Conservation (phyloP, 1,140 invertebrate genomes). For the Armadillidium nasatum region DNA sequence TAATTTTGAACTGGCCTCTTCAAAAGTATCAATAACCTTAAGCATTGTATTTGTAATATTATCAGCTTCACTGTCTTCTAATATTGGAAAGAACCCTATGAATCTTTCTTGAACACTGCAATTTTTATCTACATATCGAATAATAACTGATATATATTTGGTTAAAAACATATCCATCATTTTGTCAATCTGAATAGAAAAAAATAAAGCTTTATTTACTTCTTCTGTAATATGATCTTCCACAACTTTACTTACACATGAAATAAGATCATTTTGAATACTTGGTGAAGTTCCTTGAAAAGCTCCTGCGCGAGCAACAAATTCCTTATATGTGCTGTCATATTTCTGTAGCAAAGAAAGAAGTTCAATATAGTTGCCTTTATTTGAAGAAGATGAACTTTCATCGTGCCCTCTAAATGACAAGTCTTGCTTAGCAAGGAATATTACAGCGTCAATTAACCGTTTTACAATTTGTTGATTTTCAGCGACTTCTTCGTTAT, state of each 20-base stretch:
- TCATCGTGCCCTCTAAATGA: not conserved
- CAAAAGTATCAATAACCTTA: not conserved
- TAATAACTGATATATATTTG: not conserved
- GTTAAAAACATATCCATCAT: not conserved
- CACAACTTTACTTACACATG: not conserved
- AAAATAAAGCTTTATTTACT: not conserved
- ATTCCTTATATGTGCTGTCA: not conserved
- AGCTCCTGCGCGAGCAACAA: not conserved
- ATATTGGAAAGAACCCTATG: not conserved
- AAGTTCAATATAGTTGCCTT: constrained; percentile 4
- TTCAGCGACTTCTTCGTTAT: not conserved
- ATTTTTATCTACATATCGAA: not conserved
- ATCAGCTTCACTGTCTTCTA: not conserved
- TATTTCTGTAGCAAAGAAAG: not conserved
- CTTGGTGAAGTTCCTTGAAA: not conserved
- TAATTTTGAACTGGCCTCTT: not conserved
- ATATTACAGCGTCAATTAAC: not conserved
- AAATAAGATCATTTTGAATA: constrained; percentile 8
- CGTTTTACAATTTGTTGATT: not conserved
- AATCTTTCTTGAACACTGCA: not conserved
- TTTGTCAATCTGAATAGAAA: not conserved
- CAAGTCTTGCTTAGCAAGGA: not conserved
- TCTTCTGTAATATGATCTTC: not conserved
- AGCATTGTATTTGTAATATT: not conserved
- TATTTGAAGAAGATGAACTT: not conserved